Evolutionary conservation across 2,888 invertebrate genomes (phyloP).

Genomic region (Carterocephalus palaemon): DNA sequence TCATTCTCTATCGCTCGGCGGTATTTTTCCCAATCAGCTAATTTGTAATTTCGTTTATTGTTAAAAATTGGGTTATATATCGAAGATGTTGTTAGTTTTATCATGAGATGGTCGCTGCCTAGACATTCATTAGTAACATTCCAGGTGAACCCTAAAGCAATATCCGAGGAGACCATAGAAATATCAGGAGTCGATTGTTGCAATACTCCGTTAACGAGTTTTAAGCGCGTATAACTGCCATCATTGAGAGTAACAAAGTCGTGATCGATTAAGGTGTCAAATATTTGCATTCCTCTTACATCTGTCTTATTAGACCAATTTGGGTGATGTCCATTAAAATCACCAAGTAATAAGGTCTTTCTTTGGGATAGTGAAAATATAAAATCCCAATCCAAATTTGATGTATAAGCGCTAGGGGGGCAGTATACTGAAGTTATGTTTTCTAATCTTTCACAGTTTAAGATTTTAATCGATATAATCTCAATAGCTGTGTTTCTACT

Average conservation of each 20-base stretch:
- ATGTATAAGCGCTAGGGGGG: conserved; percentile 1
- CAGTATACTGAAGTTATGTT: conserved; percentile 18
- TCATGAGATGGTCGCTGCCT: conserved; percentile 26
- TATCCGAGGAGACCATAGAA: conserved; percentile 17
- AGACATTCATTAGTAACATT: conserved; percentile 25
- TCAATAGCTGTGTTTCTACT: conserved; percentile 7
- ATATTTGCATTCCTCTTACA: conserved; percentile 27
- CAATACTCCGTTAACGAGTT: conserved; percentile 22
- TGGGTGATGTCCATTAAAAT: conserved; percentile 32
- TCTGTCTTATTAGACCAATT: conserved; percentile 32
- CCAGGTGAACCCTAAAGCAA: conserved; percentile 26
- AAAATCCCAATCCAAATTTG: conserved; percentile 18
- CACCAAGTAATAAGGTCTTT: conserved; percentile 15
- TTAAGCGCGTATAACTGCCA: conserved; percentile 22
- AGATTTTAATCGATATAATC: conserved; percentile 12
- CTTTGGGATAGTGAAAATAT: conserved; percentile 2
- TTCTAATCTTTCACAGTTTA: conserved; percentile 7
- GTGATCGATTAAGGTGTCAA: conserved; percentile 23
- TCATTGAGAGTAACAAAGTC: conserved; percentile 25
- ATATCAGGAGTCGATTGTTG: conserved; percentile 31
- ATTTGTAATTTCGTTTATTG: conserved; percentile 5
- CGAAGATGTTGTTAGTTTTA: not conserved
- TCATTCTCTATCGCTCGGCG: not conserved
- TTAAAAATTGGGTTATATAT: not conserved
- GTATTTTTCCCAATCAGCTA: conserved; percentile 6